Conservation (phyloP, 2,113 vertebrate species). For the Alligator sinensis region DNA sequence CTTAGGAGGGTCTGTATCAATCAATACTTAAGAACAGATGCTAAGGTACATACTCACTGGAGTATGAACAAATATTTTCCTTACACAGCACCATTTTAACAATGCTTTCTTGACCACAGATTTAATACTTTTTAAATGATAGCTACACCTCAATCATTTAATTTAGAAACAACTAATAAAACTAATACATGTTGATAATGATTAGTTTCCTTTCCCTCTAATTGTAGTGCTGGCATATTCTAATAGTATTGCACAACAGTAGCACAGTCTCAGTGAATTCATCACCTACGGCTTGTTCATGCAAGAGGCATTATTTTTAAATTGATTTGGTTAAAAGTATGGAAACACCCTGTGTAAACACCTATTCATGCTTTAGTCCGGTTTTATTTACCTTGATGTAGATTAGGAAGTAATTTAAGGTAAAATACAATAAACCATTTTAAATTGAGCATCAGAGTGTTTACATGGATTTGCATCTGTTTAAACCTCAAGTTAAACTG, state of each 20-base stretch:
- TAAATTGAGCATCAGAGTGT: background rate
- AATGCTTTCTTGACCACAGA: background rate
- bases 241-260: background rate
- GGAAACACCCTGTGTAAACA: background rate
- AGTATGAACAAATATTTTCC: background rate
- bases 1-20: too few species aligned
- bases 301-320: background rate
- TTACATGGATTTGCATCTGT: too few species aligned
- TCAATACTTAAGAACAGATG: background rate
- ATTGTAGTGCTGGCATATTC: background rate
- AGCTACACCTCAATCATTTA: background rate
- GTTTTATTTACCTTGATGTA: background rate
- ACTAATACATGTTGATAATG: background rate
- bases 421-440: background rate
- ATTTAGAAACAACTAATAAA: background rate
- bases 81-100: background rate
- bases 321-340: background rate
- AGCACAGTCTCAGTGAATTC: background rate
- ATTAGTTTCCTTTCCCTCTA: background rate
- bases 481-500: background rate
- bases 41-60: background rate
- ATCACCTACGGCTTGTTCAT: background rate
- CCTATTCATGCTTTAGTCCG: background rate
- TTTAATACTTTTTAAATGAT: background rate
- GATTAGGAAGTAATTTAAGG: background rate